Base-by-base conservation (phyloP, 1,140 invertebrate genomes). In the Cherax destructor region DNA sequence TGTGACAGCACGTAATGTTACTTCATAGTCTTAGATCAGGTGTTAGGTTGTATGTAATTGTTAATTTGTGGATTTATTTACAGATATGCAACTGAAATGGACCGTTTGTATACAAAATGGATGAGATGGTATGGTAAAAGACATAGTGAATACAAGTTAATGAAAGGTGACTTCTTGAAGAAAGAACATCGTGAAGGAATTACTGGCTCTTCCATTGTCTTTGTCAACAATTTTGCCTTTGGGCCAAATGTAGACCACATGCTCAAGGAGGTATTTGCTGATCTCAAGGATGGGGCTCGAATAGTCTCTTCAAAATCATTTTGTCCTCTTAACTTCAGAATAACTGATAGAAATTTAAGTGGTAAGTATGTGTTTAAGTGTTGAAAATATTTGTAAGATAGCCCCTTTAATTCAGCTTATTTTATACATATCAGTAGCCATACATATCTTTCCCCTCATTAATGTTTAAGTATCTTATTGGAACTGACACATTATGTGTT, bases 301-400 rank as follows among this genome's bases (percentile, higher is more conserved):
- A 99, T 99, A 92, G 98, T 99, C 30, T 99, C 99, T n/a, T 99
- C 99, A 18, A 99, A 99, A 95, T 98, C 98, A 92, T 99, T 99
- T 95, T 99, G 99, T 95, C 98, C 98, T 5, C 95, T 99, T 49
- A 99, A 99, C 95, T 99, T 99, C 96, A 96, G 99, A 93, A 99
- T 99, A 94, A 99, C 98, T 16, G 98, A 99, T 95, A 95, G 98
- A 94, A 98, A 96, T 95, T 95, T 97, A 16, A 96, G 96, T 95
- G 97, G 96, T 97, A 95, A 95, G 94, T 94, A 13, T 49, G 56
- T 74, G 5, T 79, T 76, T 41, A 41, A 41, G 30, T 41, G 30
- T 41, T 41, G 30, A 41, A 41, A 41, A 41, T 41, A 41, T 41
- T 41, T 41, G 30, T 41, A 41, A 41, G n/a, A n/a, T n/a, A n/a